Base-by-base conservation (phyloP, 2,113 vertebrate genomes). In the Leptosomus discolor region DNA sequence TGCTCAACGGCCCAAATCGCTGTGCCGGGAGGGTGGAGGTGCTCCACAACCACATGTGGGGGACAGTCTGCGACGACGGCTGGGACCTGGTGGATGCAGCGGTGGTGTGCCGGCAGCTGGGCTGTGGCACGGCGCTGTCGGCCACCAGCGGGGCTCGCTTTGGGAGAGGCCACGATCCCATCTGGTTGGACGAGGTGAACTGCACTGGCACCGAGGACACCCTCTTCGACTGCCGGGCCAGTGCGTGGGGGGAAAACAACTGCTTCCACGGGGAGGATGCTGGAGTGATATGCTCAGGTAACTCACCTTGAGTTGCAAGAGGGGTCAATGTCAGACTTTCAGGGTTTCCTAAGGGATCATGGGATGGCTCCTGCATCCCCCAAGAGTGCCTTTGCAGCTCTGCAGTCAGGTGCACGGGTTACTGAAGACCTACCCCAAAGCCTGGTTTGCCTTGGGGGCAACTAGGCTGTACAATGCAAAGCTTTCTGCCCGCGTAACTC, bases 241-340 rank as follows among this genome's bases (percentile, higher is more conserved):
- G 12, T 0, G 17, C 9, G 0, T 84, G 83, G 80, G 70, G 82
- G 24, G 24, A 37, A 15, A 82, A 84, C 41, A 57, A 75, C 23
- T 95, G 94, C 64, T 37, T 27, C 78, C 86, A 96, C 0, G 50
- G 77, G 13, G 83, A 89, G 7, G 92, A 95, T 18, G 95, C 91
- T 4, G 87, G 91, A 15, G 95, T 94, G 36, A n/a, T 95, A 20
- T 97, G 97, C 34, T 96, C 95, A 71, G 96, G 97, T 97, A 92
- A 87, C 6, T 32, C 12, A 6, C 8, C 68, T 19, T 1, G 1
- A 17, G 43, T 50, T 1, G 43, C 18, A 45, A 23, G 34, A 57
- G 22, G 36, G 34, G 43, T 43, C 27, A 45, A 77, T 1, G 2
- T 12, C 39, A 41, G 34, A 34, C 8, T 27, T 29, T 12, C 18